Conservation (phyloP, 2,888 invertebrate species). For the Scaeva pyrastri region DNA sequence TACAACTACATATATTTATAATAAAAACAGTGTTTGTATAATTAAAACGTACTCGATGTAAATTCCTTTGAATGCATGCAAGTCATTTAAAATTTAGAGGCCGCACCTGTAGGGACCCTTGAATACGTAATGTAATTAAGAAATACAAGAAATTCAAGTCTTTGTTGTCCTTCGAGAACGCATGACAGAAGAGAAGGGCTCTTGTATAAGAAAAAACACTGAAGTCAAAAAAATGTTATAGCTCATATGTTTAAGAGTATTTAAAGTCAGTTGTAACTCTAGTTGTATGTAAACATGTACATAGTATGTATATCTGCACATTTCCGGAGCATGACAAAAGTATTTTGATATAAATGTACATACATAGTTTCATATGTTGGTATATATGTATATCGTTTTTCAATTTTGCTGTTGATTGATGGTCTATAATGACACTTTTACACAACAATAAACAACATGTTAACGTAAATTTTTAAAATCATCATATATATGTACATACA, state of each 20-base stretch:
- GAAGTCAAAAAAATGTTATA: neutral
- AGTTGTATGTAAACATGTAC: neutral
- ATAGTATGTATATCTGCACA: too few relatives aligned
- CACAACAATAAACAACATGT: too few relatives aligned
- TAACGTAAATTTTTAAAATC: too few relatives aligned
- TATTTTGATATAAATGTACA: too few relatives aligned
- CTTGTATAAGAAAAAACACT: neutral
- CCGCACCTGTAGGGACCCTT: conserved; percentile 25
- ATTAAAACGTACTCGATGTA: neutral
- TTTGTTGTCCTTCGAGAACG: conserved; percentile 24
- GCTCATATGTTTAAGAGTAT: neutral
- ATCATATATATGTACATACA: too few relatives aligned
- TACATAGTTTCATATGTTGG: too few relatives aligned
- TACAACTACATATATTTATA: neutral
- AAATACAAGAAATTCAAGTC: conserved; percentile 34
- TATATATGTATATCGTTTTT: too few relatives aligned
- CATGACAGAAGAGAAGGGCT: neutral
- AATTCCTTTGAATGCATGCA: conserved; percentile 30
- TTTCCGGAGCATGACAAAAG: neutral
- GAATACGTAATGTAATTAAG: conserved; percentile 65
- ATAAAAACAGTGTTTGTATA: neutral
- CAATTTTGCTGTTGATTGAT: too few relatives aligned
- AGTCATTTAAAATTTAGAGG: conserved; percentile 51
- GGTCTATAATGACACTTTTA: too few relatives aligned
- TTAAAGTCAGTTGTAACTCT: neutral